These are phyloP conservation scores for Dryas iulia DNA, from an alignment of 1,140 invertebrate species.

Conservation along the genomic window DNA sequence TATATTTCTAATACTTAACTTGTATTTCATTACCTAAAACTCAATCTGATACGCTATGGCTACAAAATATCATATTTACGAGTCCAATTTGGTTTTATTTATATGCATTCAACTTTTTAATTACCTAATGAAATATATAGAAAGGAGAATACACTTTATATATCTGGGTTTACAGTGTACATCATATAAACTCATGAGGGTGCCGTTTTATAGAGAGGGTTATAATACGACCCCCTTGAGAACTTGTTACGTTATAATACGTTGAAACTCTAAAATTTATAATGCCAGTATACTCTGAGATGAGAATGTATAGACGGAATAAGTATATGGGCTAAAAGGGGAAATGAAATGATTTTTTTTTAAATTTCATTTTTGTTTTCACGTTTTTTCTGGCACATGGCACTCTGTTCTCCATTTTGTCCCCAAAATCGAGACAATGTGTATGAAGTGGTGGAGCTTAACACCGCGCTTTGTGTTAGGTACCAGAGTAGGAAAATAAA, in stretches of 20 bases:
- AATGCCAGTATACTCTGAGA: not conserved
- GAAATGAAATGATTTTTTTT: not conserved
- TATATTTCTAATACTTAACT: no score
- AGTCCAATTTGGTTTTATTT: not conserved
- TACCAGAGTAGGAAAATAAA: no score
- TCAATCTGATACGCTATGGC: no score
- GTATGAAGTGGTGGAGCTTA: no score
- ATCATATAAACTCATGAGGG: conserved; percentile 7
- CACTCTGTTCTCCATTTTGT: no score
- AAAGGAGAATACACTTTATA: not conserved
- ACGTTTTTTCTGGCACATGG: no score
- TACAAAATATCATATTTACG: not conserved
- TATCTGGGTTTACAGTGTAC: not conserved
- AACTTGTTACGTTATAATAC: conserved; percentile 1
- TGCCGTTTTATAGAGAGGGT: conserved; percentile 11
- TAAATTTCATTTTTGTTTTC: not conserved
- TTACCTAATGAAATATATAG: not conserved
- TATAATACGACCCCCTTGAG: not conserved
- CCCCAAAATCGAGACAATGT: no score
- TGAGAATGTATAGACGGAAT: not conserved
- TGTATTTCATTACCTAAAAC: no score
- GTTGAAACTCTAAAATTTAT: not conserved
- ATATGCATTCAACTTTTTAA: not conserved
- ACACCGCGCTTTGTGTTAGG: no score
- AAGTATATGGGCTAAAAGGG: not conserved